phyloP scores from a whole-genome alignment of 2,888 invertebrate genomes.

The Miltochrista miniata region DNA sequence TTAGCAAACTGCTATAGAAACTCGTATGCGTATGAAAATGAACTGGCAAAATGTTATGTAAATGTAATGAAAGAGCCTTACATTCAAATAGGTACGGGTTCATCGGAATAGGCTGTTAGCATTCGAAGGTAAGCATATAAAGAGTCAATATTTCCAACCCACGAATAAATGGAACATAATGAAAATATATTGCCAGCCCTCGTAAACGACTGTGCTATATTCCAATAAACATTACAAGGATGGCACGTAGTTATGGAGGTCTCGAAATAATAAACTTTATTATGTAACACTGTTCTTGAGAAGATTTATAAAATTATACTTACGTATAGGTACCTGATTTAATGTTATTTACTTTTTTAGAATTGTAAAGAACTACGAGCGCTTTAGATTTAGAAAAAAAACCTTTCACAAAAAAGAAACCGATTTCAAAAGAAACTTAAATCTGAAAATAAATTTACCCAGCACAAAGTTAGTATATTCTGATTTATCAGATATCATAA shows the following conservation, averaged over 20 bases:
- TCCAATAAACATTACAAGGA: constrained; percentile 72
- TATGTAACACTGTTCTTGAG: no score
- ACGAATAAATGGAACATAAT: constrained; percentile 75
- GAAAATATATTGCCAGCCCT: constrained; percentile 72
- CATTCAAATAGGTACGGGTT: constrained; percentile 46
- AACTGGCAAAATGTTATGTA: constrained; percentile 53
- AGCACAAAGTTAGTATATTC: no score
- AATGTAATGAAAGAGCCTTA: constrained; percentile 60
- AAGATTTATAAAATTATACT: no score
- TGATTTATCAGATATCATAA: no score
- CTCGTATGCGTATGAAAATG: constrained; percentile 21
- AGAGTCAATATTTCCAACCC: constrained; percentile 67
- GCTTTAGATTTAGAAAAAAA: no score
- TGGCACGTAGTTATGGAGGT: constrained; percentile 64
- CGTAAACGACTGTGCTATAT: constrained; percentile 70
- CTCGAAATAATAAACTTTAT: constrained; percentile 53
- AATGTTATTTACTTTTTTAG: no score
- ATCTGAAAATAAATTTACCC: no score
- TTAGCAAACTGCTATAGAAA: constrained; percentile 25
- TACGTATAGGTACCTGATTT: no score
- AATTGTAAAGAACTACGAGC: no score
- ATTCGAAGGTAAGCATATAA: constrained; percentile 69
- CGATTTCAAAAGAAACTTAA: no score
- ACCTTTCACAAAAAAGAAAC: no score
- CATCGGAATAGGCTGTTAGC: constrained; percentile 59